phyloP scores from a whole-genome alignment of 2,888 invertebrate species.

The Hermaeophaga mercurialis region DNA sequence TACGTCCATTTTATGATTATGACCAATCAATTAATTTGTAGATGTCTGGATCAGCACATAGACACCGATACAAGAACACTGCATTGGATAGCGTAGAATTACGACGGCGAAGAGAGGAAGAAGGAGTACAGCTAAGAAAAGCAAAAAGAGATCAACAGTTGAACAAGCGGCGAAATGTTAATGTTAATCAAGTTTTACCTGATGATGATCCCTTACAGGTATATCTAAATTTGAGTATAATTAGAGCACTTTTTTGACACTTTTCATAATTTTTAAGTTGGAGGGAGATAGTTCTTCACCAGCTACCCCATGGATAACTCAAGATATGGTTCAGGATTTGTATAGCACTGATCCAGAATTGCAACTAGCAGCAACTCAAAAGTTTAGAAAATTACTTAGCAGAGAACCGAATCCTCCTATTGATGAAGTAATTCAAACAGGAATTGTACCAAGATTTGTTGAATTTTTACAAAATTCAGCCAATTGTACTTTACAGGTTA shows the following conservation, averaged over 20 bases:
- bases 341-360: slow-evolving; percentile 77
- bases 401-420: slow-evolving; percentile 97
- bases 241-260: too few relatives aligned
- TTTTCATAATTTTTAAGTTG: slow-evolving; percentile 37
- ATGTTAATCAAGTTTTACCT: slow-evolving; percentile 51
- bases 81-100: slow-evolving; percentile 91
- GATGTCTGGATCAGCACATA: slow-evolving; percentile 85
- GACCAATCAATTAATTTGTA: slow-evolving; percentile 53
- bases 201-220: slow-evolving; percentile 58
- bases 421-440: slow-evolving; percentile 93
- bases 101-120: slow-evolving; percentile 90
- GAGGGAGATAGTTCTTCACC: slow-evolving; percentile 55
- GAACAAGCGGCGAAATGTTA: slow-evolving; percentile 89
- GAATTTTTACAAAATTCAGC: slow-evolving; percentile 82
- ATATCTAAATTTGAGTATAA: slow-evolving; percentile 17
- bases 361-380: slow-evolving; percentile 87
- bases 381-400: slow-evolving; percentile 90
- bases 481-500: slow-evolving; percentile 86
- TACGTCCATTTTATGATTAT: too few relatives aligned
- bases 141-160: slow-evolving; percentile 95
- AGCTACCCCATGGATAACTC: slow-evolving; percentile 65
- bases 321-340: slow-evolving; percentile 84
- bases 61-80: slow-evolving; percentile 92
- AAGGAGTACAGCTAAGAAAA: slow-evolving; percentile 93
- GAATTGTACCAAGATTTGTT: slow-evolving; percentile 93